phyloP scores from a whole-genome alignment of 2,113 vertebrate genomes.

The Meriones unguiculatus region DNA sequence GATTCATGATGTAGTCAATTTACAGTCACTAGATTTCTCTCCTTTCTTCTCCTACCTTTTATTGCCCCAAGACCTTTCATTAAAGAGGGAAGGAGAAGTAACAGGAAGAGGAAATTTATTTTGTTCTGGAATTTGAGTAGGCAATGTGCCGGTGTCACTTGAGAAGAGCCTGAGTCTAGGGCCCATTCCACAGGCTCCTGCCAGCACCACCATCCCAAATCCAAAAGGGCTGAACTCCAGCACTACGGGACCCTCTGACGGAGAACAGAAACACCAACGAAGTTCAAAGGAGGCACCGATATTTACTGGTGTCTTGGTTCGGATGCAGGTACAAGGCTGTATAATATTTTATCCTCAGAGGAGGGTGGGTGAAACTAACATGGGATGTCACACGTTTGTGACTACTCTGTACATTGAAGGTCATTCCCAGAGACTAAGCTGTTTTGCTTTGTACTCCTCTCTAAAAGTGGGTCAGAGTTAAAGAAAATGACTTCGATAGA shows the following conservation, averaged over 20 bases:
- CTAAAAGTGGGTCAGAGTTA: constrained; percentile 55
- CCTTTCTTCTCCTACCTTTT: not conserved
- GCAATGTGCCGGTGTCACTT: not conserved
- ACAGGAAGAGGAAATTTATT: not conserved
- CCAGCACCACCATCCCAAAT: rapidly evolving
- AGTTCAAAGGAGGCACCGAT: not conserved
- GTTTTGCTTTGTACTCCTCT: not conserved
- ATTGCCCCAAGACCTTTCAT: not conserved
- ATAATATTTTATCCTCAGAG: not conserved
- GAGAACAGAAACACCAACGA: not conserved
- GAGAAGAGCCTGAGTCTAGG: not conserved
- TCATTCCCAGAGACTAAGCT: constrained; percentile 38
- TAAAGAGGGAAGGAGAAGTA: not conserved
- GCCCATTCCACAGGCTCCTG: not conserved
- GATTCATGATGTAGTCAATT: too few relatives aligned
- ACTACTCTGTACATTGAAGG: constrained; percentile 31
- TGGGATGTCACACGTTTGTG: not conserved
- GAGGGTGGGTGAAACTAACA: not conserved
- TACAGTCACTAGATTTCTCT: not conserved
- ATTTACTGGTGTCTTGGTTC: not conserved
- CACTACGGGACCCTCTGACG: not conserved
- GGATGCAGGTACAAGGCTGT: not conserved
- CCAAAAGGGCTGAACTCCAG: not conserved
- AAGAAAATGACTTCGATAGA: constrained; percentile 50
- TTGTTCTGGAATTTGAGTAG: not conserved